These are phyloP conservation scores for Emmelina monodactyla DNA, from an alignment of 2,888 invertebrate species.

Conservation along the genomic window DNA sequence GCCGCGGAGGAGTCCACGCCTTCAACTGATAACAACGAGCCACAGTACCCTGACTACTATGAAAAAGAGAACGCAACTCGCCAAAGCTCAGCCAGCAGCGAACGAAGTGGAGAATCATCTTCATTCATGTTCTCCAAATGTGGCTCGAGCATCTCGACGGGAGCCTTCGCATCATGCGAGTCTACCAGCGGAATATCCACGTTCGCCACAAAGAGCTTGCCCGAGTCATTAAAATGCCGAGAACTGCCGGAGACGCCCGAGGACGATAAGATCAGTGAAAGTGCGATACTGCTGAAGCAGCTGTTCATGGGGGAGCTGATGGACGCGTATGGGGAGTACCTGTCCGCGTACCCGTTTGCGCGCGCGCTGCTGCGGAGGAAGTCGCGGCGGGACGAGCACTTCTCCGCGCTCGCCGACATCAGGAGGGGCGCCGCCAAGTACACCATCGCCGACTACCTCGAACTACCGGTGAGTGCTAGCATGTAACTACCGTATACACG, in stretches of 20 bases:
- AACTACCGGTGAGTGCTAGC: slow-evolving; percentile 71
- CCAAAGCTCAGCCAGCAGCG: slow-evolving; percentile 55
- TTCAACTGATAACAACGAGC: slow-evolving; percentile 49
- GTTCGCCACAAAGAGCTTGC: slow-evolving; percentile 40
- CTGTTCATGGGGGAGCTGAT: slow-evolving; percentile 72
- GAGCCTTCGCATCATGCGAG: slow-evolving; percentile 54
- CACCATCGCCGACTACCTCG: slow-evolving; percentile 69
- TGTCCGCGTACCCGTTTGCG: slow-evolving; percentile 67
- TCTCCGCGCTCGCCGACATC: slow-evolving; percentile 71
- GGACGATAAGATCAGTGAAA: slow-evolving; percentile 39
- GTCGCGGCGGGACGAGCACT: slow-evolving; percentile 70
- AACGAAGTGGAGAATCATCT: slow-evolving; percentile 55
- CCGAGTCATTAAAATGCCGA: slow-evolving; percentile 41
- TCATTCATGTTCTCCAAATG: slow-evolving; percentile 61
- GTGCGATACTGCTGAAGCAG: slow-evolving; percentile 56
- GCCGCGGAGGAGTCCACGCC: slow-evolving; percentile 49
- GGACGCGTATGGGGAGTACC: slow-evolving; percentile 72
- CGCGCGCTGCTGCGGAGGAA: slow-evolving; percentile 70
- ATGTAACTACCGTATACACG: neutral
- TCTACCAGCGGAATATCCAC: slow-evolving; percentile 54
- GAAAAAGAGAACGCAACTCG: slow-evolving; percentile 47
- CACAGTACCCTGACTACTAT: slow-evolving; percentile 49
- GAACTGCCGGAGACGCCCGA: slow-evolving; percentile 45
- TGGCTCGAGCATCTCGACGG: slow-evolving; percentile 53
- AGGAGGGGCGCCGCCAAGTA: slow-evolving; percentile 71